phyloP scores from a whole-genome alignment of 2,113 vertebrate genomes.

The Sprattus sprattus region DNA sequence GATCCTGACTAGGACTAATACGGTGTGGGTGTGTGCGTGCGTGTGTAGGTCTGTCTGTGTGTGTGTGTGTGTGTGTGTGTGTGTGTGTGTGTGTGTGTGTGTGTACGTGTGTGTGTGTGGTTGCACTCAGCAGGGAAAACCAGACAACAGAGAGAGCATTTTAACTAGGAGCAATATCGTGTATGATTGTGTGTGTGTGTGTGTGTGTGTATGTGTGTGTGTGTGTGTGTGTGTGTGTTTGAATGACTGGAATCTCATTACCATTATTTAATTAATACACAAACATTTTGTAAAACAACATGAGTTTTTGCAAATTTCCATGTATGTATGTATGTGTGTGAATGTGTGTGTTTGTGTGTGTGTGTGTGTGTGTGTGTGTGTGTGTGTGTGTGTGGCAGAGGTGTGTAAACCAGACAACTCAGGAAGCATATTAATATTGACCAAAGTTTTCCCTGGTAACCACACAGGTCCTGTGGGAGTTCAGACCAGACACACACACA shows the following conservation, averaged over 20 bases:
- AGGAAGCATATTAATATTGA: slow-evolving; percentile 70
- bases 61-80: slow-evolving; percentile 16
- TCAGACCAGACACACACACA: slow-evolving; percentile 44
- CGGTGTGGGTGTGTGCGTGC: not conserved
- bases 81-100: not conserved
- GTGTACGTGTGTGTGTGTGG: not conserved
- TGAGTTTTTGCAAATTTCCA: not conserved
- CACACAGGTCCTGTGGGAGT: slow-evolving; percentile 64
- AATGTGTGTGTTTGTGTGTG: not conserved
- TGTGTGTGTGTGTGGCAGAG: slow-evolving; percentile 58
- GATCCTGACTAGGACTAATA: slow-evolving; percentile 8
- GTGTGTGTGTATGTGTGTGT: too few species aligned
- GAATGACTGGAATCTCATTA: not conserved
- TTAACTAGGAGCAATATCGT: too few species aligned
- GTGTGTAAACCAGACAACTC: slow-evolving; percentile 62
- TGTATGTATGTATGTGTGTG: slow-evolving; percentile 23
- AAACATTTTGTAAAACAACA: not conserved
- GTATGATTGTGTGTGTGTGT: too few species aligned
- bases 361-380: slow-evolving; percentile 8
- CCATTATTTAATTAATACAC: not conserved
- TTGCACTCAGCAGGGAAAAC: not conserved
- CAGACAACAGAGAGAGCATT: not conserved
- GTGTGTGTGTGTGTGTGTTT: not conserved
- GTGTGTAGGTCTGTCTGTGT: slow-evolving; percentile 10
- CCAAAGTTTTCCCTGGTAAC: slow-evolving; percentile 70